phyloP scores from a whole-genome alignment of 2,888 invertebrate genomes.

The Tubulanus polymorphus region DNA sequence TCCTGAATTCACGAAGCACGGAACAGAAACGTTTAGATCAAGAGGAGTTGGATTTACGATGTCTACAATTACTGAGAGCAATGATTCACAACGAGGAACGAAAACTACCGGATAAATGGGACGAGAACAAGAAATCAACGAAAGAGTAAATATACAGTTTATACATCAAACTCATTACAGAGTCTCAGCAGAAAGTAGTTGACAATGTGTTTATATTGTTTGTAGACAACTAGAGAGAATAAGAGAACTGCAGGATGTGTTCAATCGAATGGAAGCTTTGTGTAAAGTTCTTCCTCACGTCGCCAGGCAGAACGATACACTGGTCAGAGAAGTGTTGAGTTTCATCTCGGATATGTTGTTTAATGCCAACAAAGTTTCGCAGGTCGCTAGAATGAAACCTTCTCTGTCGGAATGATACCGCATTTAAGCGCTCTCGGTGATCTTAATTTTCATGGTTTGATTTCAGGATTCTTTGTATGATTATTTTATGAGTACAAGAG shows the following conservation, averaged over 20 bases:
- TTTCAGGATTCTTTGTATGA: constrained; percentile 20
- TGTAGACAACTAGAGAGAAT: constrained; percentile 25
- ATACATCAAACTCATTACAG: no score
- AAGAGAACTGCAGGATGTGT: constrained; percentile 24
- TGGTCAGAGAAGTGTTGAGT: constrained; percentile 32
- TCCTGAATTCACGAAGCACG: constrained; percentile 30
- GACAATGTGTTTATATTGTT: no score
- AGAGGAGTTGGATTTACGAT: constrained; percentile 31
- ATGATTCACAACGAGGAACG: constrained; percentile 40
- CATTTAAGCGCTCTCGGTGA: no score
- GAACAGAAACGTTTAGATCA: constrained; percentile 32
- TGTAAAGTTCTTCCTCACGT: constrained; percentile 33
- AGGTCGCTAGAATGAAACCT: constrained; percentile 21
- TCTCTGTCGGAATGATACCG: no score
- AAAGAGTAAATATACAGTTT: constrained; percentile 22
- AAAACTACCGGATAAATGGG: constrained; percentile 32
- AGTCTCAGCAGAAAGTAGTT: no score
- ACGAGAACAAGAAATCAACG: constrained; percentile 24
- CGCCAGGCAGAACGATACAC: constrained; percentile 24
- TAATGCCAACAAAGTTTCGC: constrained; percentile 31
- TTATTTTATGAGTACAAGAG: constrained; percentile 33
- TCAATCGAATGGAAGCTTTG: constrained; percentile 28
- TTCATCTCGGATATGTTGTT: constrained; percentile 33
- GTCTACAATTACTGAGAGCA: constrained; percentile 34
- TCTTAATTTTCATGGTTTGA: not conserved